A percentile compares a stretch with the other conserved stretches of the same genome.
Conservation (phyloP, 2,888 invertebrate species). For the Sturmia bella region DNA sequence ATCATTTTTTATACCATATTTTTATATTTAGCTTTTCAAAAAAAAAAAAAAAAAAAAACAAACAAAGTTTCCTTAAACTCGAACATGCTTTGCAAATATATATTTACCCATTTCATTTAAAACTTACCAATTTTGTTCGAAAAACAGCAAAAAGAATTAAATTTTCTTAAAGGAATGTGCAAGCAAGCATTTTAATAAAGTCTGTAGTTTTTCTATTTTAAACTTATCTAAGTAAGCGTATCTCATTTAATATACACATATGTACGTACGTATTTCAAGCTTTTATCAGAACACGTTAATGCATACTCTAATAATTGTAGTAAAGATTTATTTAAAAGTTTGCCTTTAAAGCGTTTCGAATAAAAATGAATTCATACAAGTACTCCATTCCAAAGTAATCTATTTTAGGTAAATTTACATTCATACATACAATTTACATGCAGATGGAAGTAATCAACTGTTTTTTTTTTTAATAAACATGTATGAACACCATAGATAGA, state of each 20-base stretch:
- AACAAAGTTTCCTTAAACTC: slow-evolving; percentile 62
- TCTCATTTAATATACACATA: neutral
- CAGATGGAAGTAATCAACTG: slow-evolving; percentile 24
- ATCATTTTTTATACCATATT: slow-evolving; percentile 14
- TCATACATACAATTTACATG: no score
- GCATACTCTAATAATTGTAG: slow-evolving; percentile 37
- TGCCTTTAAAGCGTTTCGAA: slow-evolving; percentile 47
- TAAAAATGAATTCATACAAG: slow-evolving; percentile 19
- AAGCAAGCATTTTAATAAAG: slow-evolving; percentile 46
- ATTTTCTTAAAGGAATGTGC: slow-evolving; percentile 27
- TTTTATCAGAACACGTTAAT: slow-evolving; percentile 55
- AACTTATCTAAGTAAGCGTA: neutral
- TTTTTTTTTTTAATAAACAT: slow-evolving; percentile 16
- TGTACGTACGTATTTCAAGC: slow-evolving; percentile 27
- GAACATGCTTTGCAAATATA: slow-evolving; percentile 54
- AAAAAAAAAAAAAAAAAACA: no score
- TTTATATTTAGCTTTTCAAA: slow-evolving; percentile 22
- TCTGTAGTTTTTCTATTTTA: slow-evolving; percentile 27
- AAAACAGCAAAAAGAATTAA: slow-evolving; percentile 26
- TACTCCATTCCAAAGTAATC: slow-evolving; percentile 53
- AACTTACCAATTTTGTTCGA: slow-evolving; percentile 3
- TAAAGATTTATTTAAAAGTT: slow-evolving; percentile 24
- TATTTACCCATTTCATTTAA: slow-evolving; percentile 33
- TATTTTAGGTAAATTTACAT: slow-evolving; percentile 16
- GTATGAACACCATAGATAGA: slow-evolving; percentile 26